phyloP scores from a whole-genome alignment of 2,888 invertebrate genomes.

The Caenorhabditis sp. region DNA sequence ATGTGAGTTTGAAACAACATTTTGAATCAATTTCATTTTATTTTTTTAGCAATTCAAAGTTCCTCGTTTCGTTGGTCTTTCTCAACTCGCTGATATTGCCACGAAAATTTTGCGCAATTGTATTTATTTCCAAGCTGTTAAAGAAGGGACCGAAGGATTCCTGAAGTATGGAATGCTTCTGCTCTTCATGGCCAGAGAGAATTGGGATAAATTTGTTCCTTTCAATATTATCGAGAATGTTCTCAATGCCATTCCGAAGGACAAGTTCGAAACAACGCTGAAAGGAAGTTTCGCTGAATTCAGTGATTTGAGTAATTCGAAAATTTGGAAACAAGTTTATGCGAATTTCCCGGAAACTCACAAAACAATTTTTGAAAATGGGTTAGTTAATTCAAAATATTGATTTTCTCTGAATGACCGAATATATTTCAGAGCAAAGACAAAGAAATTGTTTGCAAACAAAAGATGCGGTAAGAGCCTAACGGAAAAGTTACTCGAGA shows the following conservation, averaged over 20 bases:
- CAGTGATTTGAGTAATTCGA: neutral
- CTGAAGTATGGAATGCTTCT: constrained; percentile 18
- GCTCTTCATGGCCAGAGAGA: constrained; percentile 3
- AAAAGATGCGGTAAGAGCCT: no score
- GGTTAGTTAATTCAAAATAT: no score
- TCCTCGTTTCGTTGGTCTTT: constrained; percentile 10
- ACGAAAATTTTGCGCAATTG: constrained; percentile 8
- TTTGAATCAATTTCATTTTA: constrained; percentile 10
- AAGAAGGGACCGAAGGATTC: constrained; percentile 15
- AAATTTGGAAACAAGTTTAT: neutral
- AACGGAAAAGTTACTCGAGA: no score
- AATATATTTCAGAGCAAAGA: no score
- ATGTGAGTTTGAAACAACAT: neutral
- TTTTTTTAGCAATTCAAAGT: constrained; percentile 9
- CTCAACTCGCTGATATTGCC: neutral
- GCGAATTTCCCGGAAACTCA: neutral
- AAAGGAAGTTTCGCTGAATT: neutral
- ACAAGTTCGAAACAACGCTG: neutral
- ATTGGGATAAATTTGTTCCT: constrained; percentile 16
- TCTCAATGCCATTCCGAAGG: neutral
- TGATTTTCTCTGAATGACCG: no score
- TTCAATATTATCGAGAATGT: constrained; percentile 17
- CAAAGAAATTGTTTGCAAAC: no score
- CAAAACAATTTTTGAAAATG: neutral
- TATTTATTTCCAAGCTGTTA: neutral